These are phyloP conservation scores for Galerucella pusilla DNA, from an alignment of 2,888 invertebrate genomes.

Conservation along the genomic window DNA sequence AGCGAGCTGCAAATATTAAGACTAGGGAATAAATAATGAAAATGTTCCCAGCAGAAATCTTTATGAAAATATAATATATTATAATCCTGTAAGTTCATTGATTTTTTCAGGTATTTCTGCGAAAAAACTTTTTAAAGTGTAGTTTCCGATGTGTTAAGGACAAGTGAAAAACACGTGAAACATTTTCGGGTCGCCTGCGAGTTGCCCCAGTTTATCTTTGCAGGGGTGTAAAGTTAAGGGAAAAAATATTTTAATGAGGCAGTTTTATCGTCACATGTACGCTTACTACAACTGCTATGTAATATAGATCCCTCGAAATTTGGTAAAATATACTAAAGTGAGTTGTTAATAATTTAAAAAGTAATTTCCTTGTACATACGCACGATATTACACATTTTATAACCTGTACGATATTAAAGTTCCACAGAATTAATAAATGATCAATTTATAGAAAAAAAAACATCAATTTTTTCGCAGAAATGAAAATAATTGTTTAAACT, in stretches of 20 bases:
- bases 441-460: not conserved
- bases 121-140: constrained; percentile 6
- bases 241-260: constrained; percentile 25
- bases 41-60: no score
- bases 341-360: not conserved
- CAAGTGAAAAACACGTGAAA: constrained; percentile 2
- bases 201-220: constrained; percentile 23
- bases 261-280: constrained; percentile 26
- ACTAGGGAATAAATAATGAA: no score
- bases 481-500: no score
- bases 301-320: not conserved
- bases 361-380: not conserved
- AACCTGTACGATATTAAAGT: not conserved
- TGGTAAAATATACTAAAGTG: not conserved
- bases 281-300: not conserved
- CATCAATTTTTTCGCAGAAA: no score
- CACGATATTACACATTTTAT: not conserved
- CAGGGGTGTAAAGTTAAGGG: constrained; percentile 22
- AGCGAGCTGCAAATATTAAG: no score
- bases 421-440: not conserved
- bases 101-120: not conserved
- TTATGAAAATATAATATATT: no score
- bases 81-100: not conserved
- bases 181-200: constrained; percentile 7
- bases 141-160: not conserved